Evolutionary conservation across 30 jellyfish, hydroid and myxozoan species (phyloP).

Genomic region (Chironex yamaguchii): DNA sequence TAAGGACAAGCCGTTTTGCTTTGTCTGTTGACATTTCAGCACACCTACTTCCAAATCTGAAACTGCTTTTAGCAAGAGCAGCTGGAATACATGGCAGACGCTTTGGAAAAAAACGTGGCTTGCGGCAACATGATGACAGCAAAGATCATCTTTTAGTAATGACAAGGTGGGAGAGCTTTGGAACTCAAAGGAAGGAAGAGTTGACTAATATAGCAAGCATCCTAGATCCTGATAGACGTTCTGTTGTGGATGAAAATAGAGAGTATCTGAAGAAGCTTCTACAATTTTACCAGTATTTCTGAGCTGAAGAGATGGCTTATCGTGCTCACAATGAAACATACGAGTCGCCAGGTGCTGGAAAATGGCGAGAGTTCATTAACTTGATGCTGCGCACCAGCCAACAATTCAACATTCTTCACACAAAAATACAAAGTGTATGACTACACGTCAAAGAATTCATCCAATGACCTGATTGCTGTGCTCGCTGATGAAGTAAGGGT

Average conservation of each 20-base stretch:
- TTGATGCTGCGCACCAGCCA: neutral
- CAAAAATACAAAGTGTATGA: neutral
- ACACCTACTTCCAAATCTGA: neutral
- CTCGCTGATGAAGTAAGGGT: neutral
- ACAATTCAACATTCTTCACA: neutral
- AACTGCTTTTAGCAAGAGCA: neutral
- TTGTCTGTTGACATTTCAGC: neutral
- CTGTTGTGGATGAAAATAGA: slow-evolving; percentile 29
- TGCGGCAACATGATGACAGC: neutral
- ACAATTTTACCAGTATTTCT: slow-evolving; percentile 22
- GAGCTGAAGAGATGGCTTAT: slow-evolving; percentile 6
- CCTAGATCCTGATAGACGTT: slow-evolving; percentile 63
- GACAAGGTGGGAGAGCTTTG: slow-evolving; percentile 8
- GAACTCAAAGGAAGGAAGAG: neutral
- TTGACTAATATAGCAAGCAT: neutral
- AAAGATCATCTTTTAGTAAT: neutral
- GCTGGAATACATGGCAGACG: neutral
- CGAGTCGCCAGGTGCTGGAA: neutral
- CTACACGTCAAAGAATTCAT: neutral
- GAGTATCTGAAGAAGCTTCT: slow-evolving; percentile 49
- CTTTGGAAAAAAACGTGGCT: neutral
- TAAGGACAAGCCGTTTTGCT: neutral
- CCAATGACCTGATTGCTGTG: neutral
- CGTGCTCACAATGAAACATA: neutral
- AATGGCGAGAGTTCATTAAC: neutral